Evolutionary conservation across 30 jellyfish, hydroid and myxozoan species (phyloP), one percentile per base, ranked within the genome.

Genomic region (Catostylus mosaicus): DNA sequence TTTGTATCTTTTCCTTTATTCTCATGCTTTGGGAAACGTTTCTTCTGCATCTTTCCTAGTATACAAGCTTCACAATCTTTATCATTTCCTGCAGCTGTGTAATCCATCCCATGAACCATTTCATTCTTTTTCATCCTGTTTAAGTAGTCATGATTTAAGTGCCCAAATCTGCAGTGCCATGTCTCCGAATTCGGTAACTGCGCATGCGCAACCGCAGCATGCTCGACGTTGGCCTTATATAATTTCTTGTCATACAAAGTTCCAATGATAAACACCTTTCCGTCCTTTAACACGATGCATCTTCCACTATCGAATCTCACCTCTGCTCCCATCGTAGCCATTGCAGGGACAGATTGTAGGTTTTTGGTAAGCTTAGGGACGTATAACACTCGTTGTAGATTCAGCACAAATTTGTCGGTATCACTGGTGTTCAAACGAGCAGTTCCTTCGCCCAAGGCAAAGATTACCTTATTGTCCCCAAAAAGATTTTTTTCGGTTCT

Each of bases 91-190:
- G 32, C 73, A 8, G 18, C 26, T 2, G 40, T 23, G 46, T n/a
- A 73, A 19, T 43, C 31, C 77, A 76, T 52, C 10, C 80, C 80
- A 27, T 52, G 7, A 22, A 76, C 88, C 50, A 52, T 8, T 30
- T 56, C 67, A 1, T 76, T 56, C 18, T 56, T 30, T 8, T 76
- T 24, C 78, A 76, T 69, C 37, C 11, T 11, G 14, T 48, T 76
- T 16, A 76, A 29, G 4, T 76, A 5, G 83, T 52, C 88, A 31
- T 20, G 35, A n/a, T 31, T 31, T 0, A 77, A 16, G 48, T 77
- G 88, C 19, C 88, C 88, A 1, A 56, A 61, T 36, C 88, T 37
- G 45, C 51, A 23, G 40, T 76, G 83, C 88, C 88, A 76, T 40
- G 40, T 23, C 26, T 61, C 73, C 18, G 18, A 61, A 61, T 61